Evolutionary conservation across 2,888 invertebrate genomes (phyloP).

Genomic region (Ephialtes manifestator): DNA sequence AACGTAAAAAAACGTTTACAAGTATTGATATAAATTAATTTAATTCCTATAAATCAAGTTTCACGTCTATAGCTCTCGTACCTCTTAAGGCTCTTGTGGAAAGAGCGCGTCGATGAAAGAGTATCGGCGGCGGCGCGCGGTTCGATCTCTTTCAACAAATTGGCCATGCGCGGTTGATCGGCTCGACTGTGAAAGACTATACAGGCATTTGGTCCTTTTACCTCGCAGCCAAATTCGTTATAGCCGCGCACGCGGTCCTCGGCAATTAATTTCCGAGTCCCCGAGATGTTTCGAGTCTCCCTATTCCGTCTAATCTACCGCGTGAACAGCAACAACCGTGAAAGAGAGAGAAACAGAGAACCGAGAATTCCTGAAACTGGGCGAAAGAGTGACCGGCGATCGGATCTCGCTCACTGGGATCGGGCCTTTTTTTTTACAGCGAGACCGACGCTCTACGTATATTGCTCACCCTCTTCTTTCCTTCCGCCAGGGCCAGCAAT

Average conservation of each 20-base stretch:
- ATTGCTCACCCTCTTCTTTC: conserved; percentile 52
- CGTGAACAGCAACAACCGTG: conserved; percentile 45
- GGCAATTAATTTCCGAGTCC: conserved; percentile 81
- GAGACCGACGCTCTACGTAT: conserved; percentile 23
- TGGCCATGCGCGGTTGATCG: conserved; percentile 53
- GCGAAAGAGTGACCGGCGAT: conserved; percentile 72
- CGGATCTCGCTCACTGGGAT: conserved; percentile 75
- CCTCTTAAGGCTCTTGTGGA: not conserved
- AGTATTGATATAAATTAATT: not conserved
- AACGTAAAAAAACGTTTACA: not conserved
- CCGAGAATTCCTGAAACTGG: conserved; percentile 80
- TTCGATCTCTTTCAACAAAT: conserved; percentile 72
- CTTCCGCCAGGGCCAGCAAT: conserved; percentile 78
- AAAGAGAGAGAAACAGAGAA: conserved; percentile 44
- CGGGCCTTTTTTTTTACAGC: conserved; percentile 76
- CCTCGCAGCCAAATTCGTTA: conserved; percentile 60
- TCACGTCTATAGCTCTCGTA: not conserved
- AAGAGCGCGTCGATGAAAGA: not conserved
- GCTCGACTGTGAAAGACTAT: conserved; percentile 59
- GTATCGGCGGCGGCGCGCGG: conserved; percentile 28
- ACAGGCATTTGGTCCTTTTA: conserved; percentile 49
- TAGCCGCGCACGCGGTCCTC: conserved; percentile 68
- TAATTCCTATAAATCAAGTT: not conserved
- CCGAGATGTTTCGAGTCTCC: conserved; percentile 58
- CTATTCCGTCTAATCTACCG: conserved; percentile 69